Base-by-base conservation (phyloP, 2,797 vertebrate species). In the Eurystomus glaucurus region DNA sequence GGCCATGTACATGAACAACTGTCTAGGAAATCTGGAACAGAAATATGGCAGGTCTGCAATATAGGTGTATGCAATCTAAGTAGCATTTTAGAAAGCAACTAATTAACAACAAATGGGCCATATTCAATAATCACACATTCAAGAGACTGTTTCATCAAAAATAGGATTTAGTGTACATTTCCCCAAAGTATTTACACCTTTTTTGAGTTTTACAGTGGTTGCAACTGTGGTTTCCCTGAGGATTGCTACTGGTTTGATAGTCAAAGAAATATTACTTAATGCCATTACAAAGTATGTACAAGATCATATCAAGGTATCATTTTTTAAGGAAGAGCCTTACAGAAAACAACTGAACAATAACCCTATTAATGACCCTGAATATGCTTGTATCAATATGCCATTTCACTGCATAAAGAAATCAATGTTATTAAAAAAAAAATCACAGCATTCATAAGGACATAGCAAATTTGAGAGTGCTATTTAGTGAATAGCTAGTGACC, bases 391-490 rank as follows among this genome's bases (percentile, higher is more conserved):
- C 87, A 90, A 50, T 93, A 90, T 57, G 65, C n/a, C 93, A 75
- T 72, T 92, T 84, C 45, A 66, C 71, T 88, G 69, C 41, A 46
- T 48, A 90, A 85, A 88, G 43, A 78, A 97, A 95, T 81, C 60
- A 72, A 68, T 84, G 62, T 33, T 91, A 83, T 93, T 92, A 7
- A 46, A 85, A 93, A 85, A 93, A 84, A 84, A 57, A 71, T 35
- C 74, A 76, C 52, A 69, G 78, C 45, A 90, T 68, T 90, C 57
- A 57, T n/a, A 90, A 72, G 35, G 31, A 61, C 69, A 35, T 22
- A 88, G 46, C 33, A 43, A 88, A 81, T 94, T 91, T 90, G 50
- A 57, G 33, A 88, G 45, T 85, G 75, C 88, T 88, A 75, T 97
- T 96, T 94, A 71, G 33, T 77, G 81, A 88, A 90, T 75, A 90